phyloP scores from a whole-genome alignment of 2,797 vertebrate genomes.

The Coreius guichenoti region DNA sequence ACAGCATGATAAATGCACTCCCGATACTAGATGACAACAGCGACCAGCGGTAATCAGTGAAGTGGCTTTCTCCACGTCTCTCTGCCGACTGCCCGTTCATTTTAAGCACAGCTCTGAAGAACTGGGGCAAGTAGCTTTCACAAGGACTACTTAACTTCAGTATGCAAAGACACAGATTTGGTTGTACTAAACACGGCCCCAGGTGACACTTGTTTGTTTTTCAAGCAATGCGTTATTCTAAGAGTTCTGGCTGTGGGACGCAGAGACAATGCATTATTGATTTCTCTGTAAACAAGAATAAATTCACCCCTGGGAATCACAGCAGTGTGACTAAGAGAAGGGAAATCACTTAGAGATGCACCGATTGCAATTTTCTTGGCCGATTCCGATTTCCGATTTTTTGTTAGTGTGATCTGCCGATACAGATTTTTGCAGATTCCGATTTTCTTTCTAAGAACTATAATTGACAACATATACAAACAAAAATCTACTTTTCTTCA shows the following conservation, averaged over 20 bases:
- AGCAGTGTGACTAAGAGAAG: slow-evolving; percentile 1
- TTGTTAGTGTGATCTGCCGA: no score
- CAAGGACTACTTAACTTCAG: slow-evolving; percentile 29
- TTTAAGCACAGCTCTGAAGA: slow-evolving; percentile 41
- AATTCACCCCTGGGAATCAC: neutral
- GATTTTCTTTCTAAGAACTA: no score
- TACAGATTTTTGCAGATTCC: no score
- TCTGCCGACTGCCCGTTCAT: slow-evolving; percentile 19
- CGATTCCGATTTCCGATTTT: no score
- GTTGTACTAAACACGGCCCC: slow-evolving; percentile 13
- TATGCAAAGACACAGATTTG: neutral
- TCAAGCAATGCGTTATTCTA: slow-evolving; percentile 18
- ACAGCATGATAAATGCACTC: neutral
- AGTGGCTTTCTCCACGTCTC: neutral
- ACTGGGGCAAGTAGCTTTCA: slow-evolving; percentile 27
- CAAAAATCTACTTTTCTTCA: no score
- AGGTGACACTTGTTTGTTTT: neutral
- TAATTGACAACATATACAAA: no score
- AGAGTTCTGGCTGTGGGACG: slow-evolving; percentile 6
- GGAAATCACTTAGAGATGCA: no score
- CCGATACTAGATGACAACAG: neutral
- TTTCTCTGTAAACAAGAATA: neutral
- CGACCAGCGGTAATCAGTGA: neutral
- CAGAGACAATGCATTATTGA: slow-evolving; percentile 3
- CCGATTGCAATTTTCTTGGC: no score